A percentile compares a stretch with the other conserved stretches of the same genome.
Conservation (phyloP, 2,888 invertebrate genomes). For the Tinea pellionella region DNA sequence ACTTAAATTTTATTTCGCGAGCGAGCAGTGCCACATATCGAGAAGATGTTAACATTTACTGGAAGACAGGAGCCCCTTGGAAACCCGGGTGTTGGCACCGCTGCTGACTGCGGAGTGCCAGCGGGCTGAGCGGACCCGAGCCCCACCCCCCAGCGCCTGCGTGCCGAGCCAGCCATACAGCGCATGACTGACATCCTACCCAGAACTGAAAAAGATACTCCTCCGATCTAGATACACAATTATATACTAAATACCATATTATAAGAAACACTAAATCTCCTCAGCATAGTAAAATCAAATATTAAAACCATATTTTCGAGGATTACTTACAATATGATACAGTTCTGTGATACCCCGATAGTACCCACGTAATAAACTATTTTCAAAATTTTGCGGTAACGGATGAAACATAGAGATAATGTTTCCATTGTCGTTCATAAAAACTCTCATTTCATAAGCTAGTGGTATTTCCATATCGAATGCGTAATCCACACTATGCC, state of each 20-base stretch:
- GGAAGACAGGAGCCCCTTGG: background rate
- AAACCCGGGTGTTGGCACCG: constrained; percentile 37
- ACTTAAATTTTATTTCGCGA: constrained; percentile 32
- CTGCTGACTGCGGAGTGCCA: constrained; percentile 60
- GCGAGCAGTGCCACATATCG: constrained; percentile 28
- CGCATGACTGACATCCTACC: constrained; percentile 66
- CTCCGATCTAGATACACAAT: constrained; percentile 63
- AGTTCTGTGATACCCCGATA: constrained; percentile 46
- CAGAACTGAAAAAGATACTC: constrained; percentile 68
- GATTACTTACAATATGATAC: constrained; percentile 31
- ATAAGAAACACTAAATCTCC: background rate
- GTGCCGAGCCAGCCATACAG: constrained; percentile 33
- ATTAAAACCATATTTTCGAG: background rate
- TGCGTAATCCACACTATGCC: constrained; percentile 53
- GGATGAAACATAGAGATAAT: constrained; percentile 43
- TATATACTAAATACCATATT: constrained; percentile 65
- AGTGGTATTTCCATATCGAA: constrained; percentile 29
- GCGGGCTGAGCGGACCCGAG: constrained; percentile 52
- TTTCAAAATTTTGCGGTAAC: constrained; percentile 39
- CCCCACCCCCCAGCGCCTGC: constrained; percentile 64
- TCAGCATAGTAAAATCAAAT: background rate
- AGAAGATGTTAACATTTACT: background rate
- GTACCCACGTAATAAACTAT: constrained; percentile 40
- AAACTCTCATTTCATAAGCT: constrained; percentile 51
- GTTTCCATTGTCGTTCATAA: constrained; percentile 31